Evolutionary conservation across 2,888 invertebrate genomes (phyloP), one percentile per base, ranked within the genome.

Genomic region (Brachynemurus nebulosus): DNA sequence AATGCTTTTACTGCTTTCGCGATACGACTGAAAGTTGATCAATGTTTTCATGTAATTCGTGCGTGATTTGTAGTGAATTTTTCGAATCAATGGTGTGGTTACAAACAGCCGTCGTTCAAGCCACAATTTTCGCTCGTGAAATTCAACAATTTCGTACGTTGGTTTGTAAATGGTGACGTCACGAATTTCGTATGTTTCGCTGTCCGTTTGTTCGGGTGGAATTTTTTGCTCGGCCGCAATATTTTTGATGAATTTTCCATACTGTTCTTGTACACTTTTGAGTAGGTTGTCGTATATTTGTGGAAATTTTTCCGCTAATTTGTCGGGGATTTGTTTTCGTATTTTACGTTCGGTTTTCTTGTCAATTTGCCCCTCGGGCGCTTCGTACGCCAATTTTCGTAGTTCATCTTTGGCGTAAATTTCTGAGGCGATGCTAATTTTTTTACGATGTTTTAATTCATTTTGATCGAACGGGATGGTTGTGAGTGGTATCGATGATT

Each of bases 141-240:
- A 82, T 48, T 64, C 68, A 0, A 63, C 55, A 53, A 51, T 72
- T 67, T n/a, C 66, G 56, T 0, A 83, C 79, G 48, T 71, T 65
- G 1, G 82, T 83, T 0, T 70, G 67, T 51, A 68, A 71, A 56
- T 76, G 76, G 54, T 77, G 77, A 46, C 70, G 62, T 20, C 65
- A 62, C 55, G 76, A 68, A 56, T 57, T 48, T 67, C 65, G 47
- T 68, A 64, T 14, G 62, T 65, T 3, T 71, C 62, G 5, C 70
- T 69, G 27, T 74, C 72, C 0, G 75, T 74, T 4, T 33, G 5
- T 27, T 67, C 59, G 41, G 77, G 74, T 27, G 71, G 68, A 12
- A 82, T 67, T 43, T 79, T 72, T 25, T 71, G 72, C 53, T 73
- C 75, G 39, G 83, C 73, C 8, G 80, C 80, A 27, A 75, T 70